Percentiles rank a stretch among this genome's conserved stretches.
Conservation (phyloP, 2,888 invertebrate genomes). For the Anarsia innoxiella region DNA sequence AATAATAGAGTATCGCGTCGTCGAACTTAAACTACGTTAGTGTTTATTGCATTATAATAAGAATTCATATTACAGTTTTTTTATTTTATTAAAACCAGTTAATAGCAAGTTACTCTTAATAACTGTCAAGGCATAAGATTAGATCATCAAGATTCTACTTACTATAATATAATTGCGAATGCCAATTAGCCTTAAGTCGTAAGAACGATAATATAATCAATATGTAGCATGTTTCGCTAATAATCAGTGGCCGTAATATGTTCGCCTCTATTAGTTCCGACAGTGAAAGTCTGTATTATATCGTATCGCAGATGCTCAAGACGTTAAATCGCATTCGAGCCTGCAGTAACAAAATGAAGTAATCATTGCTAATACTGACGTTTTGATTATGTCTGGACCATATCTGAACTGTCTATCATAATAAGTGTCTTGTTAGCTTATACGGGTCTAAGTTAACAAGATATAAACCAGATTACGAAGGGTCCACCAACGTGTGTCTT, state of each 20-base stretch:
- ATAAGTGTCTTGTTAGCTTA: conserved; percentile 37
- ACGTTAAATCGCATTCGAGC: background rate
- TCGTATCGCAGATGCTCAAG: conserved; percentile 1
- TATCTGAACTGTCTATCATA: conserved; percentile 53
- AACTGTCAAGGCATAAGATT: too few species aligned
- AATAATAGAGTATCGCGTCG: too few species aligned
- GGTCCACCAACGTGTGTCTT: background rate
- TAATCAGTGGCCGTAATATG: conserved; percentile 4
- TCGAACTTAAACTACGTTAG: too few species aligned
- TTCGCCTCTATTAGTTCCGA: conserved; percentile 23
- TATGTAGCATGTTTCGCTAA: conserved; percentile 4
- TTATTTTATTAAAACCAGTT: too few species aligned
- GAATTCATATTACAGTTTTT: too few species aligned
- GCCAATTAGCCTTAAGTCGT: conserved; percentile 1
- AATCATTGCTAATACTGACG: conserved; percentile 8
- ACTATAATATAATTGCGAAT: conserved; percentile 6
- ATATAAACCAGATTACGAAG: conserved; percentile 18
- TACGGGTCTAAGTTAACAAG: conserved; percentile 30
- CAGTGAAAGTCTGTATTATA: conserved; percentile 31
- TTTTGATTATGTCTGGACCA: conserved; percentile 27
- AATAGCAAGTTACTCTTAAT: too few species aligned
- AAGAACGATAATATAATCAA: background rate
- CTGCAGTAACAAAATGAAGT: too few species aligned
- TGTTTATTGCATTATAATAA: too few species aligned
- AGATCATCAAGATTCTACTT: conserved; percentile 27